A percentile compares a stretch with the other conserved stretches of the same genome.
Conservation (phyloP, 2,888 invertebrate genomes). For the Acleris laterana region DNA sequence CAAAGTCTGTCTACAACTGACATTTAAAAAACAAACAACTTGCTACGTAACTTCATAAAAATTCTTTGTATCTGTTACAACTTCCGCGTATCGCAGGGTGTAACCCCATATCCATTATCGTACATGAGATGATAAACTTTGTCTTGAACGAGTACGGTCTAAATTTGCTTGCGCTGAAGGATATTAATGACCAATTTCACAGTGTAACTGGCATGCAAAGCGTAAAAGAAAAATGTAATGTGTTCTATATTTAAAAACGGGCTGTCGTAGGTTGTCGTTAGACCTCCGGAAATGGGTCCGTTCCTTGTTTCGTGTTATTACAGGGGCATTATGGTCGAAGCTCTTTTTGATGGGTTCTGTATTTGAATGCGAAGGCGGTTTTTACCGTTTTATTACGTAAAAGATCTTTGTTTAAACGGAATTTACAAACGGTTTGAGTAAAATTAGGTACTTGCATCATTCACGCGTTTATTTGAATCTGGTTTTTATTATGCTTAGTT, state of each 20-base stretch:
- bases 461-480: too few relatives aligned
- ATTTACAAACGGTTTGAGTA: too few relatives aligned
- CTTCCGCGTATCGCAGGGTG: constrained; percentile 64
- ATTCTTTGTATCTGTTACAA: constrained; percentile 67
- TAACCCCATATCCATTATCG: constrained; percentile 47
- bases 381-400: neutral
- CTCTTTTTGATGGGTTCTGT: constrained; percentile 1
- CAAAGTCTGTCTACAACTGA: constrained; percentile 46
- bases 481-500: too few relatives aligned
- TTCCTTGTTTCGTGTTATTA: constrained; percentile 4
- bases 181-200: constrained; percentile 51
- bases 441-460: too few relatives aligned
- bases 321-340: neutral
- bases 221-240: constrained; percentile 27
- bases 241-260: constrained; percentile 33
- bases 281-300: constrained; percentile 7
- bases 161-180: constrained; percentile 37
- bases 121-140: constrained; percentile 45
- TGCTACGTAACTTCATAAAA: constrained; percentile 76
- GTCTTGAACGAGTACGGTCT: constrained; percentile 39
- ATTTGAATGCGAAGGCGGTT: neutral
- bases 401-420: too few relatives aligned
- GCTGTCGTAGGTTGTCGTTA: constrained; percentile 12
- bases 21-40: constrained; percentile 67
- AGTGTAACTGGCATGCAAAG: constrained; percentile 39